Evolutionary conservation across 1,140 invertebrate genomes (phyloP).

Genomic region (Drosophila ercepeae): DNA sequence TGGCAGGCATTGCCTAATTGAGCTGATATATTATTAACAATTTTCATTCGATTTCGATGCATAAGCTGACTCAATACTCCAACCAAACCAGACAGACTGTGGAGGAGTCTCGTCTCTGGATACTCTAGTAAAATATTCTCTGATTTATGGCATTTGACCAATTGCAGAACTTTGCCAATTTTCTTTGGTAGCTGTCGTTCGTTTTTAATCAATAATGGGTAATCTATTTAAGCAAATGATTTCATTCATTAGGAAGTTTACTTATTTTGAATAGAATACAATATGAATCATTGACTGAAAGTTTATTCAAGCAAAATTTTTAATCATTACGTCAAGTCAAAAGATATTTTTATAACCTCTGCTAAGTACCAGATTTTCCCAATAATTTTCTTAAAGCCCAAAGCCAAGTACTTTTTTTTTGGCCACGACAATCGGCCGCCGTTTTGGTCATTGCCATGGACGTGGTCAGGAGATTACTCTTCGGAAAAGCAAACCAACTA

Average conservation of each 20-base stretch:
- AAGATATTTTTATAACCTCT: not conserved
- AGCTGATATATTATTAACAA: conserved; percentile 50
- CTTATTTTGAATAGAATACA: not conserved
- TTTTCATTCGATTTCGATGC: conserved; percentile 39
- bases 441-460: conserved; percentile 74
- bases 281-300: not conserved
- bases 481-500: conserved; percentile 18
- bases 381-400: conserved; percentile 37
- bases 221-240: conserved; percentile 21
- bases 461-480: conserved; percentile 30
- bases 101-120: conserved; percentile 12
- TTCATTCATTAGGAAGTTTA: not conserved
- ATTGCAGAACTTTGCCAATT: conserved; percentile 26
- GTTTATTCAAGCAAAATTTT: too few relatives aligned
- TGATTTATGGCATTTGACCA: conserved; percentile 46
- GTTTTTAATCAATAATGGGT: conserved; percentile 13
- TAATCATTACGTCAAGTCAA: too few relatives aligned
- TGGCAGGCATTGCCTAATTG: conserved; percentile 66
- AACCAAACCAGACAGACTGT: conserved; percentile 17
- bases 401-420: conserved; percentile 19
- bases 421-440: conserved; percentile 20
- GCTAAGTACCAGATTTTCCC: conserved; percentile 27
- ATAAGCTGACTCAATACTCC: conserved; percentile 22
- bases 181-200: conserved; percentile 27
- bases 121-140: conserved; percentile 18